Conservation (phyloP, 2,888 invertebrate species). For the Muschampia plurimacula region DNA sequence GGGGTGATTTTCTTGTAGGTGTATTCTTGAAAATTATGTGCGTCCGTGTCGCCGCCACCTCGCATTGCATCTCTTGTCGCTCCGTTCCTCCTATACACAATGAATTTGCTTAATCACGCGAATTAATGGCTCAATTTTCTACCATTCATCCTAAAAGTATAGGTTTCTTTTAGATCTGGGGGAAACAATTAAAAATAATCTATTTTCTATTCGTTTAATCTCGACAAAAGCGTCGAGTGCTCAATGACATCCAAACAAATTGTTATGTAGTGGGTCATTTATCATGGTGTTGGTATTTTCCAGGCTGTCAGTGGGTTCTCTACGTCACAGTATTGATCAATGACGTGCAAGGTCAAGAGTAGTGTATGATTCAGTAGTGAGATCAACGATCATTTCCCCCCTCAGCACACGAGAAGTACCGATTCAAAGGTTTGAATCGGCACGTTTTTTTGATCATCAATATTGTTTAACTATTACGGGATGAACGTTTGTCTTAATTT, state of each 20-base stretch:
- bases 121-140: background rate
- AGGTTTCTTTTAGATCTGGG: background rate
- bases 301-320: constrained; percentile 51
- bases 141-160: background rate
- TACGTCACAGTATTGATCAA: constrained; percentile 74
- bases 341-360: constrained; percentile 70
- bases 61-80: constrained; percentile 87
- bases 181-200: background rate
- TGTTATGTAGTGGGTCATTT: constrained; percentile 57
- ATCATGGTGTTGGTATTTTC: constrained; percentile 57
- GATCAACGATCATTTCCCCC: constrained; percentile 55
- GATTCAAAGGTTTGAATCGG: no score
- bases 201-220: constrained; percentile 6
- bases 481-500: background rate
- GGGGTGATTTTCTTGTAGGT: constrained; percentile 98
- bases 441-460: no score
- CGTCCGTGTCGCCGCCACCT: constrained; percentile 87
- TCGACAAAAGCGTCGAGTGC: constrained; percentile 28
- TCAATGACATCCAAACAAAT: constrained; percentile 52
- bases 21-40: constrained; percentile 96
- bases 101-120: background rate
- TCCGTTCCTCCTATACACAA: constrained; percentile 89
- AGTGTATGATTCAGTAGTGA: constrained; percentile 41
- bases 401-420: constrained; percentile 48
- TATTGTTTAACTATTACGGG: no score